These are phyloP conservation scores for Cotesia chilonis DNA, from an alignment of 1,140 invertebrate genomes.

Conservation along the genomic window DNA sequence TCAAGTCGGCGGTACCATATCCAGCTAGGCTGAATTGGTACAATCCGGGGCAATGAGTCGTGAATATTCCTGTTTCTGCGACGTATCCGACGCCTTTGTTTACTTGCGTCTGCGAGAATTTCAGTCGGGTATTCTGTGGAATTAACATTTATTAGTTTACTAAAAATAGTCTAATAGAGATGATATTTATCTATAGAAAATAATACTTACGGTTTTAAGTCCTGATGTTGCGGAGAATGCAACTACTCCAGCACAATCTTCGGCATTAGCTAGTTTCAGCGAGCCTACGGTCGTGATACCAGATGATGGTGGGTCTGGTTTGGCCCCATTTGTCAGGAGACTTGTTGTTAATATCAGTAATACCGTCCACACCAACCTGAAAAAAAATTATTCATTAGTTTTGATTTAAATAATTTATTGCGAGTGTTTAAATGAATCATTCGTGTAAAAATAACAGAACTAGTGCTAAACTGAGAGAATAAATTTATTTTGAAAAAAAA, in stretches of 20 bases:
- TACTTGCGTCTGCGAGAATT: constrained; percentile 54
- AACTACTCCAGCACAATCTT: constrained; percentile 62
- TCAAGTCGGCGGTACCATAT: constrained; percentile 55
- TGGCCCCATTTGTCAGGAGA: constrained; percentile 49
- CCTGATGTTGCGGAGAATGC: constrained; percentile 60
- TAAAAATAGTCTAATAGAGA: background rate
- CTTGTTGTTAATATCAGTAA: constrained; percentile 51
- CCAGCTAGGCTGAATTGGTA: constrained; percentile 67
- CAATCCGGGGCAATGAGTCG: constrained; percentile 65
- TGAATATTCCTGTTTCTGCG: constrained; percentile 64
- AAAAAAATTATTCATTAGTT: constrained; percentile 7
- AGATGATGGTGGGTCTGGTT: constrained; percentile 50
- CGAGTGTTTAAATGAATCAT: too few relatives aligned
- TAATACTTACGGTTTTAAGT: constrained; percentile 49
- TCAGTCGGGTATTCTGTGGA: constrained; percentile 49
- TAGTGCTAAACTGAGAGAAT: too few relatives aligned
- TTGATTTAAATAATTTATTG: too few relatives aligned
- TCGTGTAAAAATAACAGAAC: too few relatives aligned
- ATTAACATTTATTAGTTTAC: constrained; percentile 13
- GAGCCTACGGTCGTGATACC: constrained; percentile 59
- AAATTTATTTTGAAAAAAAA: too few relatives aligned
- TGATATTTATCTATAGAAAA: too few relatives aligned
- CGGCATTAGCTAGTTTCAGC: constrained; percentile 59
- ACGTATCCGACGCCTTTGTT: constrained; percentile 66
- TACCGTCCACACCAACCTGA: constrained; percentile 60